Evolutionary conservation across 1,140 invertebrate genomes (phyloP).

Genomic region (Brachionus rotundiformis): DNA sequence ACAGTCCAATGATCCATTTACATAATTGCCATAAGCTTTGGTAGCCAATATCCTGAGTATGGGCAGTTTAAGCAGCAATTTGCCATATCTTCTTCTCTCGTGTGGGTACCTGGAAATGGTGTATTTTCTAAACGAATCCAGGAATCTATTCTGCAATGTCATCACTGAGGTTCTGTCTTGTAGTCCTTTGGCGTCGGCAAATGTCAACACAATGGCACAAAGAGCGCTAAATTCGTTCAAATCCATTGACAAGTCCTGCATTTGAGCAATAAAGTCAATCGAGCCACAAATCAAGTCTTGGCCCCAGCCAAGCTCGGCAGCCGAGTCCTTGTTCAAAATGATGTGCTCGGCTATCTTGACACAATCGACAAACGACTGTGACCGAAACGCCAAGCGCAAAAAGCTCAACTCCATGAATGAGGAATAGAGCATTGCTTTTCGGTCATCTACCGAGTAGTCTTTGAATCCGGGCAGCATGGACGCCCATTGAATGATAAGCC

Average conservation of each 20-base stretch:
- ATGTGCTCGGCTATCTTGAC: slow-evolving; percentile 51
- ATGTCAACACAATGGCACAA: slow-evolving; percentile 48
- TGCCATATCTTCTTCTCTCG: slow-evolving; percentile 22
- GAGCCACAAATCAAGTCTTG: slow-evolving; percentile 50
- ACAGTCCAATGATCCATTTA: slow-evolving; percentile 45
- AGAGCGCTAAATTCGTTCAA: slow-evolving; percentile 49
- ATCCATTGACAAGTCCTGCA: slow-evolving; percentile 48
- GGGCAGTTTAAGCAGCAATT: slow-evolving; percentile 36
- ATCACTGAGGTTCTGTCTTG: slow-evolving; percentile 34
- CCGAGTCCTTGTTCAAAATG: slow-evolving; percentile 48
- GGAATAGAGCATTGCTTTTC: slow-evolving; percentile 49
- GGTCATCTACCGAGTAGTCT: slow-evolving; percentile 42
- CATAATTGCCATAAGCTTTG: slow-evolving; percentile 46
- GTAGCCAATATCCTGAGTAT: slow-evolving; percentile 33
- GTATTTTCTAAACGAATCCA: slow-evolving; percentile 48
- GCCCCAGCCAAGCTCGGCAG: slow-evolving; percentile 40
- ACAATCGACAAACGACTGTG: slow-evolving; percentile 49
- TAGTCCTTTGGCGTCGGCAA: slow-evolving; percentile 45
- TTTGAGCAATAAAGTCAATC: slow-evolving; percentile 51
- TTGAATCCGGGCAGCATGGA: slow-evolving; percentile 24
- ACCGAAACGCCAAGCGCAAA: slow-evolving; percentile 44
- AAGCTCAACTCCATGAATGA: slow-evolving; percentile 49
- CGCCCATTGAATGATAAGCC: slow-evolving; percentile 46
- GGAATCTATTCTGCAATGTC: not conserved
- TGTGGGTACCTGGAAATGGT: slow-evolving; percentile 49